Evolutionary conservation across 2,113 vertebrate genomes (phyloP).

Genomic region (Heliornis fulica): DNA sequence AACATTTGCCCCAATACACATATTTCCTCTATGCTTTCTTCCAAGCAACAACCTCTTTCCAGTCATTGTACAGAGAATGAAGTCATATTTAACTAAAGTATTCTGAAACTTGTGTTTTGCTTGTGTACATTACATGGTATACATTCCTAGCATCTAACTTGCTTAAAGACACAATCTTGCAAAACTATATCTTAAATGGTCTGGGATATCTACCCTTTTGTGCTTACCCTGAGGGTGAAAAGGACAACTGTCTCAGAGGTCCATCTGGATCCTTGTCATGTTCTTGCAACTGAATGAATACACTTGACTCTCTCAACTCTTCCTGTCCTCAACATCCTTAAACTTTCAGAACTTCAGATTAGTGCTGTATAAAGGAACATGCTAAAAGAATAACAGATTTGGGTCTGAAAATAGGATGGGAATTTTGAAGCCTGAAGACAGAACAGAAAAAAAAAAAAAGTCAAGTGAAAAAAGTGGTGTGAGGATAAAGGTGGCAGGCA

Average conservation of each 20-base stretch:
- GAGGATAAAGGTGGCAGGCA: neutral
- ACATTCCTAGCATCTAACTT: neutral
- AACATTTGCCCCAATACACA: neutral
- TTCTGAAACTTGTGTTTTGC: neutral
- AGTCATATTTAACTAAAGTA: neutral
- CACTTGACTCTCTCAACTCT: neutral
- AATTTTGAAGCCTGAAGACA: neutral
- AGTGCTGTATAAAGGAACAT: neutral
- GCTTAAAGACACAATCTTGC: neutral
- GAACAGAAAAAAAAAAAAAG: neutral
- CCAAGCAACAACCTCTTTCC: neutral
- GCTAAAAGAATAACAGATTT: neutral
- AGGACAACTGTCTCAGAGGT: neutral
- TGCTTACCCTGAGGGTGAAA: neutral
- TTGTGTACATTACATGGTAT: neutral
- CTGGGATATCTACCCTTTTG: neutral
- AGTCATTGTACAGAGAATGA: neutral
- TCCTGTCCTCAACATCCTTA: neutral
- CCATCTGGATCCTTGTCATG: neutral
- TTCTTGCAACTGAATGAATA: neutral
- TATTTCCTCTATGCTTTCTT: neutral
- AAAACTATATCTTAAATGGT: neutral
- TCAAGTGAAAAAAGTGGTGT: neutral
- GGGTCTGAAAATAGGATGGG: neutral
- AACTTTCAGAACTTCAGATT: neutral